Conservation (phyloP, 2,113 vertebrate genomes). For the Neomonachus schauinslandi region DNA sequence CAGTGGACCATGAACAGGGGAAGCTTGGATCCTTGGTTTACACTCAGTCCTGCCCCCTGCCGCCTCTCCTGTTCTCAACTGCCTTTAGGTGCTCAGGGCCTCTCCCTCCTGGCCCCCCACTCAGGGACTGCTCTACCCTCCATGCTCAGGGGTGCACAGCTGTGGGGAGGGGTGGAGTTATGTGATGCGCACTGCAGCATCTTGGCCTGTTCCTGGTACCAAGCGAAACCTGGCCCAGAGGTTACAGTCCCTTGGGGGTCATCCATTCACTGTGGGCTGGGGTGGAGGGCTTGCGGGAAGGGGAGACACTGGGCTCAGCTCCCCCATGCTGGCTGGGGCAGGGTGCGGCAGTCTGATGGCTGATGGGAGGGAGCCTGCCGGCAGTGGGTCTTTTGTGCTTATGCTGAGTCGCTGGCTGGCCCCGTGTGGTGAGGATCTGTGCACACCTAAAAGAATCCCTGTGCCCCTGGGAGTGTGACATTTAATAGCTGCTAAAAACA, state of each 20-base stretch:
- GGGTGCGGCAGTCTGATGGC: neutral
- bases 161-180: neutral
- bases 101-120: neutral
- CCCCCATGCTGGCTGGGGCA: neutral
- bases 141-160: neutral
- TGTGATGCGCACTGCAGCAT: rapidly evolving
- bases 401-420: neutral
- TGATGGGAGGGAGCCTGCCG: neutral
- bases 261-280: neutral
- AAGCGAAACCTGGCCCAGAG: neutral
- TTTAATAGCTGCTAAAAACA: neutral
- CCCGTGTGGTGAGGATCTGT: neutral
- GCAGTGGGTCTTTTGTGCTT: too few species aligned
- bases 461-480: neutral
- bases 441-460: neutral
- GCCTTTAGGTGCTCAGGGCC: neutral
- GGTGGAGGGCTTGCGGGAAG: neutral
- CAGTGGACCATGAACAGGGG: neutral
- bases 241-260: neutral
- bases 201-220: neutral
- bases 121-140: neutral
- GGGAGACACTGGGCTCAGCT: neutral
- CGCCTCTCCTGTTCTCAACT: neutral
- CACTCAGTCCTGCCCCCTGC: neutral
- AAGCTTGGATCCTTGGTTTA: neutral